Evolutionary conservation across 2,888 invertebrate genomes (phyloP).

Genomic region (Lottia scabra): DNA sequence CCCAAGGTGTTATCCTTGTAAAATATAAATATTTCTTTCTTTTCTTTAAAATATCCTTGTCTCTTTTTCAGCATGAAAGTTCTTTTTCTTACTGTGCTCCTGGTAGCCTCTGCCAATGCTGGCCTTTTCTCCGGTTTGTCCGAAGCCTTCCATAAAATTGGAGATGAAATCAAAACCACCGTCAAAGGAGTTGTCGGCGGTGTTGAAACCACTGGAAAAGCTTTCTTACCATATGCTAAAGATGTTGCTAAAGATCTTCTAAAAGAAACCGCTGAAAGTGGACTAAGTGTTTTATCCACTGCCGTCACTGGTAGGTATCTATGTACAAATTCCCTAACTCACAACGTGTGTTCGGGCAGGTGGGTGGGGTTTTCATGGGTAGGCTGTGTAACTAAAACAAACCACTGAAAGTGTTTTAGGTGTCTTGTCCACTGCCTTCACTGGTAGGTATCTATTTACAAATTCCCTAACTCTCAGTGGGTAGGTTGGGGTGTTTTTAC

Average conservation of each 20-base stretch:
- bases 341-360: too few species aligned
- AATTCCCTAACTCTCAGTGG: too few species aligned
- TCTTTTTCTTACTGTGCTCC: neutral
- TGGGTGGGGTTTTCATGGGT: too few species aligned
- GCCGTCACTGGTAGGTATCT: neutral
- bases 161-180: neutral
- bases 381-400: too few species aligned
- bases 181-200: neutral
- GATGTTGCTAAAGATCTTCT: neutral
- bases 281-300: neutral
- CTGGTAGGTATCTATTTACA: neutral
- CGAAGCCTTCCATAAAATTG: neutral
- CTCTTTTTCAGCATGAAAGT: constrained; percentile 1
- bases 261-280: neutral
- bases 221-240: neutral
- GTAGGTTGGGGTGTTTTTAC: too few species aligned
- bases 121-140: neutral
- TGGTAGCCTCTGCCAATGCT: neutral
- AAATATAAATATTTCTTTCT: too few species aligned
- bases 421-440: neutral
- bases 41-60: too few species aligned
- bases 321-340: too few species aligned
- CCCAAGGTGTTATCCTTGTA: too few species aligned
- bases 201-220: neutral
- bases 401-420: neutral